phyloP scores from a whole-genome alignment of 64 coral and sea anemone genomes.

The Actinia equina region DNA sequence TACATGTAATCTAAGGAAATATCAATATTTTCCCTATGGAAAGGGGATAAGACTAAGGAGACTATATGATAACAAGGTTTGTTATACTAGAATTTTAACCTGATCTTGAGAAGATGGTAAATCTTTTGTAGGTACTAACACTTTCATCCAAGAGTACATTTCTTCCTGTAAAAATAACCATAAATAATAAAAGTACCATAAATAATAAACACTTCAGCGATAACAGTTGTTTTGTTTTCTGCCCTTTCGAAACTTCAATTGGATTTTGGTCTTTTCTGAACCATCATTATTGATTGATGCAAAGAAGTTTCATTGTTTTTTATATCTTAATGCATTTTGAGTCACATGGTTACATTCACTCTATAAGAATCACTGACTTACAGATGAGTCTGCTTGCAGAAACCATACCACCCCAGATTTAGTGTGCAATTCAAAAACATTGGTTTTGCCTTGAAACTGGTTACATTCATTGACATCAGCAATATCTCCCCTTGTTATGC shows the following conservation, averaged over 20 bases:
- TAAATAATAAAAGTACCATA: background rate
- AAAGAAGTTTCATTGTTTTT: too few relatives aligned
- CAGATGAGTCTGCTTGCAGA: slow-evolving; percentile 45
- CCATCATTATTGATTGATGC: too few relatives aligned
- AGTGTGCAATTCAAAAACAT: slow-evolving; percentile 71
- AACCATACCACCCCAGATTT: slow-evolving; percentile 70
- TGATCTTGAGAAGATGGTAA: background rate
- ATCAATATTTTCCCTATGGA: too few relatives aligned
- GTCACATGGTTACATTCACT: too few relatives aligned
- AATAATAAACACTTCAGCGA: background rate
- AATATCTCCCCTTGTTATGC: slow-evolving; percentile 70
- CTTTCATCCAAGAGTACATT: slow-evolving; percentile 68
- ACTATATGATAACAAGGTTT: background rate
- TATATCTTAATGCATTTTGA: too few relatives aligned
- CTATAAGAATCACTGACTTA: slow-evolving; percentile 10
- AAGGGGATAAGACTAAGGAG: too few relatives aligned
- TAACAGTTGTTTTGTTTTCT: too few relatives aligned
- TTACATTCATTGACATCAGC: slow-evolving; percentile 29
- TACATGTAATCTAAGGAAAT: too few relatives aligned
- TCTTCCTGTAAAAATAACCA: slow-evolving; percentile 19
- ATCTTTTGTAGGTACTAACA: slow-evolving; percentile 37
- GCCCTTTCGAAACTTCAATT: too few relatives aligned
- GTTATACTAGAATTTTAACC: background rate
- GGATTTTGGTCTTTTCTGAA: too few relatives aligned
- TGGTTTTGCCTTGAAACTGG: slow-evolving; percentile 28